Percentiles rank a stretch among this genome's conserved stretches.
Conservation (phyloP, 2,113 vertebrate genomes). For the Circaetus gallicus region DNA sequence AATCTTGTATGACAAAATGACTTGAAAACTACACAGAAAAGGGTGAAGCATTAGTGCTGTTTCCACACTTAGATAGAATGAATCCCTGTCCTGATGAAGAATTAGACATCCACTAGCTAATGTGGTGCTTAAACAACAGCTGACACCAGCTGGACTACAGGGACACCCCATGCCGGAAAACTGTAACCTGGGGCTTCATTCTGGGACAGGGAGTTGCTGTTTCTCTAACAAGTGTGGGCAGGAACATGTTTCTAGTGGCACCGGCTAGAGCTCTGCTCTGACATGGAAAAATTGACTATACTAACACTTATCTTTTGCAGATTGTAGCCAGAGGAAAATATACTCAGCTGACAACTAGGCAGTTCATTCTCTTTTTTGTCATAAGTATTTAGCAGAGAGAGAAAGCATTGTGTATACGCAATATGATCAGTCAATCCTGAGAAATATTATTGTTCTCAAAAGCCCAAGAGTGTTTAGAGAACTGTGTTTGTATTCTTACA, state of each 20-base stretch:
- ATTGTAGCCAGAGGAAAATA: background rate
- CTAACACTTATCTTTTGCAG: background rate
- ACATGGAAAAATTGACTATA: background rate
- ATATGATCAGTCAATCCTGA: background rate
- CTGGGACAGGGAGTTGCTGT: background rate
- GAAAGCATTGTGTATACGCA: background rate
- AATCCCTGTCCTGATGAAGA: background rate
- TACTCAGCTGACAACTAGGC: background rate
- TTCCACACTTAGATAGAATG: background rate
- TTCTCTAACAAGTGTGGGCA: background rate
- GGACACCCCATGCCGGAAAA: rapidly evolving
- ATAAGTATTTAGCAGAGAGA: background rate
- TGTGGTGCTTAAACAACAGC: background rate
- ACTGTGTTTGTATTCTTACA: background rate
- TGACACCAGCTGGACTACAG: background rate
- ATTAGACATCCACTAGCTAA: background rate
- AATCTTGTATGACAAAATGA: background rate
- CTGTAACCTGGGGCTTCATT: background rate
- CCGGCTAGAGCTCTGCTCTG: background rate
- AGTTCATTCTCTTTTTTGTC: background rate
- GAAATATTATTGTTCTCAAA: slow-evolving; percentile 9
- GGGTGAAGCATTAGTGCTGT: background rate
- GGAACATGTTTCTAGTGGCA: background rate
- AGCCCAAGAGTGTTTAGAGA: background rate
- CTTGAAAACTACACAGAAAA: background rate